Conservation (phyloP, 2,113 vertebrate genomes). For the Pleuronectes platessa region DNA sequence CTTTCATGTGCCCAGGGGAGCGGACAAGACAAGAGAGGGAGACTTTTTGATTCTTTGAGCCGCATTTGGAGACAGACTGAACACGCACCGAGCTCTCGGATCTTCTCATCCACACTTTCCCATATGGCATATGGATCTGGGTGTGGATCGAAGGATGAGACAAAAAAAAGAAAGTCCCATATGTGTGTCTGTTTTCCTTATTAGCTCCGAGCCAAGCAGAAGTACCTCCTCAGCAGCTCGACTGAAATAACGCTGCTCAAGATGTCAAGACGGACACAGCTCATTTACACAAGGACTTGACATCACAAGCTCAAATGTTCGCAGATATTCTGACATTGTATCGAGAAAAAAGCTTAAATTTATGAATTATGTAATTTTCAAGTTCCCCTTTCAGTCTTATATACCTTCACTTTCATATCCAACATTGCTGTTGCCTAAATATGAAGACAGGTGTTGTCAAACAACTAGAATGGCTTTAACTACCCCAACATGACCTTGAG, state of each 20-base stretch:
- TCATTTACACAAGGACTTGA: constrained; percentile 59
- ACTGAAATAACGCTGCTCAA: constrained; percentile 75
- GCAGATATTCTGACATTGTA: constrained; percentile 27
- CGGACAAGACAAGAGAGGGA: constrained; percentile 59
- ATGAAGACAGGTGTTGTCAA: background rate
- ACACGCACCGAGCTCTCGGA: constrained; percentile 67
- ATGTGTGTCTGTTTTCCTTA: constrained; percentile 83
- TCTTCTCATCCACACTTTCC: constrained; percentile 79
- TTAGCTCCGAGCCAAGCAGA: constrained; percentile 80
- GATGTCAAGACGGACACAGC: constrained; percentile 62
- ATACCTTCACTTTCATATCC: background rate
- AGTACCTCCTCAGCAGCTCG: constrained; percentile 72
- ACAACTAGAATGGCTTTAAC: background rate
- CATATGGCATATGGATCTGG: constrained; percentile 84
- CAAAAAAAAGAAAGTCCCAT: constrained; percentile 71
- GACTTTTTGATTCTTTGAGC: constrained; percentile 67
- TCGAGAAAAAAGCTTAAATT: background rate
- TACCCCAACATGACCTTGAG: constrained; percentile 18
- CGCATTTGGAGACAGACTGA: constrained; percentile 69
- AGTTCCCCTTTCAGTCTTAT: background rate
- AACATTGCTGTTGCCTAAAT: background rate
- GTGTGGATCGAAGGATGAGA: constrained; percentile 72
- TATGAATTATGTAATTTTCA: background rate
- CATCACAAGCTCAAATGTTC: constrained; percentile 27
- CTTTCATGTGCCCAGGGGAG: constrained; percentile 78